Base-by-base conservation (phyloP, 30 jellyfish, hydroid and myxozoan species). In the Phacellophora camtschatica region DNA sequence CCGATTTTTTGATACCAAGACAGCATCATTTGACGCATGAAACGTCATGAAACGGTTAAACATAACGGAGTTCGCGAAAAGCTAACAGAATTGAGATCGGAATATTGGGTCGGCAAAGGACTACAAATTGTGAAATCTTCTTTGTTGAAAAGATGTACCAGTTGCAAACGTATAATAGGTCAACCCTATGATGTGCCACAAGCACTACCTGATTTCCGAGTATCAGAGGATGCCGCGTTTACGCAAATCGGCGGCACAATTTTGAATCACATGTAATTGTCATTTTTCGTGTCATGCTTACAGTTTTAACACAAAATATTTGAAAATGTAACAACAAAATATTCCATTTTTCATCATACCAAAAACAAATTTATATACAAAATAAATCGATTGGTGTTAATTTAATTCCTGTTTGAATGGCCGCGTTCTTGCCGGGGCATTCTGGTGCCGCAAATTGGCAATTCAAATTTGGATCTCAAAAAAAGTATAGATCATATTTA, bases 21-120 rank as follows among this genome's bases (percentile, higher is more conserved):
- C 32, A 31, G 4, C 81, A 66, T 66, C 81, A 39, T 35, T 19
- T 66, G 8, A 6, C 65, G 7, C 10, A 41, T 18, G 20, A 34
- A 66, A 12, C 10, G 63, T 19, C 81, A 66, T 7, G 5, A 10
- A 32, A 27, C 36, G 6, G 81, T 66, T 1, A 66, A 39, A 39
- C 81, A 66, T n/a, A 66, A 66, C 31, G 81, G 81, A 11, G 8
- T 66, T 1, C 34, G 81, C 24, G 81, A 66, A 37, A 66, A 62
- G 10, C 39, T 66, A 39, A 37, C 81, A 0, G 81, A 66, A 4
- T 2, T 66, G 19, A 34, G 81, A 66, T 34, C 63, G 15, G 51
- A 66, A 34, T 66, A 66, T 35, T 41, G 64, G 66, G 11, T 66
- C 15, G 24, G 22, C 19, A 18, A 39, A 18, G 81, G 81, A 3